Evolutionary conservation across 1,140 invertebrate species (phyloP), one percentile per base, ranked within the genome.

Genomic region (Acromyrmex echinatior): DNA sequence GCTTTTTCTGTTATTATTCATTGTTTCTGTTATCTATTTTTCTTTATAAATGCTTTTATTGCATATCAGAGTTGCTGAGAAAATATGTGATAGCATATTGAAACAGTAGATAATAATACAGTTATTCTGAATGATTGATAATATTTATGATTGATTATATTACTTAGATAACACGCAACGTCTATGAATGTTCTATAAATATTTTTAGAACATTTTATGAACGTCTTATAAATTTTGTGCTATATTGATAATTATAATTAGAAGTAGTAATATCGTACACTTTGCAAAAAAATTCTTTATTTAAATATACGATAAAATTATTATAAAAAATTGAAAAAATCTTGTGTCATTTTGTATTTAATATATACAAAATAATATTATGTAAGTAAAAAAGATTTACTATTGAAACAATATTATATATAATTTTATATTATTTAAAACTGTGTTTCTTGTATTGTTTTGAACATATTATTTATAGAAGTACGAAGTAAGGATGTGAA

Each of bases 381-480:
- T 14, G 49, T 51, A 16, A 16, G 1, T 16, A 31, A 63, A 63
- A 18, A 14, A 28, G 1, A 31, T 63, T 63, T 31, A 63, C 0
- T 31, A 28, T 63, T 63, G 28, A 14, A 63, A 5, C 6, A 63
- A 31, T 62, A 14, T 4, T 63, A 2, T 31, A 7, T 31, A 31
- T 14, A 56, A 56, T 56, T 56, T 39, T 7, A 39, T 39, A 3
- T 63, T 31, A 63, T 18, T 63, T 28, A 62, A 62, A 62, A 62
- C 12, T 62, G 10, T 28, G 4, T 1, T 62, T 28, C 7, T 63
- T 63, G 14, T 18, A 63, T 63, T 63, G 9, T 45, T 45, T 45
- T 63, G 5, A 31, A 62, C 1, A 60, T 60, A 62, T 62, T 63
- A 63, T 63, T 63, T 63, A 63, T 5, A 63, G 62, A 39, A 39